Evolutionary conservation across 2,888 invertebrate species (phyloP).

Genomic region (Amorpha juglandis): DNA sequence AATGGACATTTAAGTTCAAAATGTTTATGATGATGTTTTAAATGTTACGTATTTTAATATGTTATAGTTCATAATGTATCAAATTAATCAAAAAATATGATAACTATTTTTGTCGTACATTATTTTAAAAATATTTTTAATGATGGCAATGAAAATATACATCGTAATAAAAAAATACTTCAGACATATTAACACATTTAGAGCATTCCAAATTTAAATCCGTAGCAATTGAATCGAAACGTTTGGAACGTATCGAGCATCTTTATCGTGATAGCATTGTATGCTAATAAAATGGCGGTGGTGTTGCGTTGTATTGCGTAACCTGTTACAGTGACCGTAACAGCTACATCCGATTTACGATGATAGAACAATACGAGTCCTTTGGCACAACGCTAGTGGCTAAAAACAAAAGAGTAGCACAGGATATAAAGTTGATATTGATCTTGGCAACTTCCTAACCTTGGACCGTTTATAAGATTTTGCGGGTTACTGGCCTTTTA

Average conservation of each 20-base stretch:
- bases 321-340: slow-evolving; percentile 56
- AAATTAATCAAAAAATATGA: too few species aligned
- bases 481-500: not conserved
- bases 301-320: slow-evolving; percentile 59
- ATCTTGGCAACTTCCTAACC: not conserved
- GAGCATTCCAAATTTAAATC: slow-evolving; percentile 25
- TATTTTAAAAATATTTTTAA: not conserved
- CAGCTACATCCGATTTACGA: slow-evolving; percentile 35
- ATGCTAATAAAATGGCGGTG: slow-evolving; percentile 68
- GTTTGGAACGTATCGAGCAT: slow-evolving; percentile 39
- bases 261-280: slow-evolving; percentile 66
- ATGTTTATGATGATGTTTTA: not conserved
- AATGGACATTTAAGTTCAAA: not conserved
- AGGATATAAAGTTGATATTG: slow-evolving; percentile 22
- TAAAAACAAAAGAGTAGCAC: slow-evolving; percentile 7
- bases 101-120: too few species aligned
- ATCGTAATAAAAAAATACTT: not conserved
- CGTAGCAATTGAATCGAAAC: slow-evolving; percentile 32
- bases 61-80: not conserved
- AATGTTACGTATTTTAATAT: not conserved
- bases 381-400: not conserved
- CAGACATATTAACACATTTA: slow-evolving; percentile 4
- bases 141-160: not conserved
- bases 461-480: not conserved
- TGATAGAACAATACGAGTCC: slow-evolving; percentile 1